Percentiles rank a stretch among this genome's conserved stretches.
phyloP scores from a whole-genome alignment of 2,797 vertebrate genomes.

The Darevskia mixta region DNA sequence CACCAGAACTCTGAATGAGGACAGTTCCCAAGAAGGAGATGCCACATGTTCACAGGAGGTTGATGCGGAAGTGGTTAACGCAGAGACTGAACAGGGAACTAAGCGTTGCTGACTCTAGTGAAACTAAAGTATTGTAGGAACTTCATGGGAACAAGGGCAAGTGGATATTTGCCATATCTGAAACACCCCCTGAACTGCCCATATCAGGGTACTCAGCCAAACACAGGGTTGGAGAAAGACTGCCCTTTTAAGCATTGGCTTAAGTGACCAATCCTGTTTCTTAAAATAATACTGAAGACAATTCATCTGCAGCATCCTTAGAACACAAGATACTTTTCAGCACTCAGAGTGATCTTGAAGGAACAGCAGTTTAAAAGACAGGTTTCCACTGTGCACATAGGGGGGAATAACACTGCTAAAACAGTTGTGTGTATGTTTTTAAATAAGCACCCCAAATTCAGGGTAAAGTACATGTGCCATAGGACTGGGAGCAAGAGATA shows the following conservation, averaged over 20 bases:
- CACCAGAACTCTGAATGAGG: slow-evolving; percentile 78
- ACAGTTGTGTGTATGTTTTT: neutral
- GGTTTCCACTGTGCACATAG: slow-evolving; percentile 14
- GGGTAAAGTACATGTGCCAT: neutral
- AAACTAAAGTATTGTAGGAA: neutral
- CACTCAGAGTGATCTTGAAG: neutral
- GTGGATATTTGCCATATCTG: neutral
- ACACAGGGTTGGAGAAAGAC: neutral
- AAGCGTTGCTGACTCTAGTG: slow-evolving; percentile 13
- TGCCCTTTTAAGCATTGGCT: slow-evolving; percentile 1
- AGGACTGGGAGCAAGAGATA: neutral
- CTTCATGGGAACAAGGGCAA: slow-evolving; percentile 9
- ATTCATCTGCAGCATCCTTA: slow-evolving; percentile 45
- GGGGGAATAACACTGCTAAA: slow-evolving; percentile 20
- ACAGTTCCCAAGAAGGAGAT: slow-evolving; percentile 76
- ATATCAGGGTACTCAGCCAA: neutral
- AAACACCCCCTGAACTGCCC: slow-evolving; percentile 16
- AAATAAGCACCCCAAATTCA: slow-evolving; percentile 8
- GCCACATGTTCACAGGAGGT: slow-evolving; percentile 58
- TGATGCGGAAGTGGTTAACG: slow-evolving; percentile 50
- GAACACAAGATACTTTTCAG: slow-evolving; percentile 13
- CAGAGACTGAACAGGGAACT: neutral
- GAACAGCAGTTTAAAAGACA: neutral
- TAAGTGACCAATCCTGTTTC: neutral
- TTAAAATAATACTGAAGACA: slow-evolving; percentile 23